Base-by-base conservation (phyloP, 1,140 invertebrate genomes). In the Cherax destructor region DNA sequence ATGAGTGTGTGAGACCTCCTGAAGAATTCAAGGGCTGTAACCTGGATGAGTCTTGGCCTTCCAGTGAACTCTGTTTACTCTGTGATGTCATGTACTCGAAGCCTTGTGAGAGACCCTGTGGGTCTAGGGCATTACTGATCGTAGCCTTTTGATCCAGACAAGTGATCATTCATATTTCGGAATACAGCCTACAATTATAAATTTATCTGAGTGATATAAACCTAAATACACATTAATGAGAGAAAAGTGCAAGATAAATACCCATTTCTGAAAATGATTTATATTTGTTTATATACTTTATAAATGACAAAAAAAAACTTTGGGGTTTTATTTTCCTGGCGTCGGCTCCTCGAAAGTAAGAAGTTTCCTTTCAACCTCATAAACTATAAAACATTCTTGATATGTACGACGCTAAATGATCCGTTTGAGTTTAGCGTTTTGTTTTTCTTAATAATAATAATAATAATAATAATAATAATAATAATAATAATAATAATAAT, bases 251-350 rank as follows among this genome's bases (percentile, higher is more conserved):
- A 69, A 30, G 87, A 74, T 65, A 72, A 72, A 61, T 56, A 72
- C 52, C 74, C 52, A 52, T 50, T 77, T 24, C 69, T 78, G 83
- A 85, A 83, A 83, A 91, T 83, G 83, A 91, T 91, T 91, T 91
- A 91, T 91, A 91, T 91, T 91, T 91, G 88, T 91, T 91, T 91
- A 91, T 91, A 91, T 85, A 91, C 88, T 91, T 91, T 91, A 85
- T 91, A 91, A 91, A 86, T 83, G 88, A 91, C 59, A 80, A 69
- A 78, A 79, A 81, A 72, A 24, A 83, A 24, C 1, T 65, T 41
- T 61, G 50, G 59, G 4, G 24, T 49, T 83, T 47, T 4, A 79
- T 50, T 79, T 79, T n/a, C 50, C 47, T 79, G 1, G 30, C 30
- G 30, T 41, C 30, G 0, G 30, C 30, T 1, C 30, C 30, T 41